These are phyloP conservation scores for Helicoverpa armigera DNA, from an alignment of 1,140 invertebrate species.

Conservation along the genomic window DNA sequence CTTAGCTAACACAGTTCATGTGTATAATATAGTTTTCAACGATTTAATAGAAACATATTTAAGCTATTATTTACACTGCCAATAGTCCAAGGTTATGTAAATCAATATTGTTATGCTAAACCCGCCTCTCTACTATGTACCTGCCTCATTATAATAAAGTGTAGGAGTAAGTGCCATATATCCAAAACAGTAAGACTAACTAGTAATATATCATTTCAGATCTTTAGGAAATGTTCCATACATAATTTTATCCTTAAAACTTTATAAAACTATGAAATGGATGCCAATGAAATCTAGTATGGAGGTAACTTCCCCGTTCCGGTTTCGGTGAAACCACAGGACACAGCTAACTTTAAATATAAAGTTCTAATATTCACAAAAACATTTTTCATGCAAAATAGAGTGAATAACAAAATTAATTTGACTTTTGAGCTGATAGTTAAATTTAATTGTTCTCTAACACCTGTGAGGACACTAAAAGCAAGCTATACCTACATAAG, in stretches of 20 bases:
- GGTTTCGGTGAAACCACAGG: no score
- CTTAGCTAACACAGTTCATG: no score
- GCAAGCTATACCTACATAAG: no score
- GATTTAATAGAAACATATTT: not conserved
- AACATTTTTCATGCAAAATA: not conserved
- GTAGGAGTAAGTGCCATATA: conserved; percentile 29
- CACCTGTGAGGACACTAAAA: not conserved
- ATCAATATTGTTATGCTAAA: conserved; percentile 3
- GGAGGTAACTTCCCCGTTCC: no score
- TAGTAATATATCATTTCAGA: conserved; percentile 10
- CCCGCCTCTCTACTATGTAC: not conserved
- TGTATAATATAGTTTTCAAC: no score
- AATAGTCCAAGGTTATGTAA: conserved; percentile 1
- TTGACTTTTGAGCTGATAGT: not conserved
- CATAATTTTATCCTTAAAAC: no score
- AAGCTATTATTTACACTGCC: not conserved
- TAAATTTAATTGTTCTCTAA: not conserved
- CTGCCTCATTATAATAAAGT: conserved; percentile 21
- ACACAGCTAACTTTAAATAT: not conserved
- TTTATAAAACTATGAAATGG: no score
- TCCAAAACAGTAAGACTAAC: conserved; percentile 19
- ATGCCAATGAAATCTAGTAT: no score
- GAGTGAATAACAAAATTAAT: not conserved
- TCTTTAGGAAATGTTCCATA: not conserved
- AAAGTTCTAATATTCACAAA: not conserved